Evolutionary conservation across 2,888 invertebrate genomes (phyloP).

Genomic region (Rutpela maculata): DNA sequence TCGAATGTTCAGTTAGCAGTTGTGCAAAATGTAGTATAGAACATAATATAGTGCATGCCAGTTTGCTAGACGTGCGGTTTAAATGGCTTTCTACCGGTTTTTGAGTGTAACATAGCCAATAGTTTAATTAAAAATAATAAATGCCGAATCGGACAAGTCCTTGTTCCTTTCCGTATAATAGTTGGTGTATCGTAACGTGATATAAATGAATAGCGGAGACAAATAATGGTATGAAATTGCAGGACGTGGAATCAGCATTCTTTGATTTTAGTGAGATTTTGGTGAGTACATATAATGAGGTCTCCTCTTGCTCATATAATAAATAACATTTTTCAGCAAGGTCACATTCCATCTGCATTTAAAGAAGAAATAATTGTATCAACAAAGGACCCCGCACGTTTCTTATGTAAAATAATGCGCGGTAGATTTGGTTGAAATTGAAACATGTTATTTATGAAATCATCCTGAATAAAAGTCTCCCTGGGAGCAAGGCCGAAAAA

Average conservation of each 20-base stretch:
- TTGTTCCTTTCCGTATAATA: background rate
- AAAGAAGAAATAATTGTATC: too few species aligned
- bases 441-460: too few species aligned
- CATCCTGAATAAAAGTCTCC: too few species aligned
- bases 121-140: background rate
- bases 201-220: background rate
- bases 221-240: background rate
- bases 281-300: too few species aligned
- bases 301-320: too few species aligned
- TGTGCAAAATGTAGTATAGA: background rate
- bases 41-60: background rate
- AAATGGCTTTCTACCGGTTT: background rate
- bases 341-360: too few species aligned
- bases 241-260: background rate
- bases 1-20: constrained; percentile 4
- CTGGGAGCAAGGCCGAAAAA: too few species aligned
- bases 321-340: too few species aligned
- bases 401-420: too few species aligned
- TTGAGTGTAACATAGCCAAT: background rate
- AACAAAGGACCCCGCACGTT: too few species aligned
- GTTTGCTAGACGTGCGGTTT: background rate
- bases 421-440: too few species aligned
- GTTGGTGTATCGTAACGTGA: background rate
- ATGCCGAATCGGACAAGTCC: background rate
- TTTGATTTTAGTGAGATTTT: background rate